phyloP scores from a whole-genome alignment of 2,888 invertebrate species.

The Synergus umbraculus region DNA sequence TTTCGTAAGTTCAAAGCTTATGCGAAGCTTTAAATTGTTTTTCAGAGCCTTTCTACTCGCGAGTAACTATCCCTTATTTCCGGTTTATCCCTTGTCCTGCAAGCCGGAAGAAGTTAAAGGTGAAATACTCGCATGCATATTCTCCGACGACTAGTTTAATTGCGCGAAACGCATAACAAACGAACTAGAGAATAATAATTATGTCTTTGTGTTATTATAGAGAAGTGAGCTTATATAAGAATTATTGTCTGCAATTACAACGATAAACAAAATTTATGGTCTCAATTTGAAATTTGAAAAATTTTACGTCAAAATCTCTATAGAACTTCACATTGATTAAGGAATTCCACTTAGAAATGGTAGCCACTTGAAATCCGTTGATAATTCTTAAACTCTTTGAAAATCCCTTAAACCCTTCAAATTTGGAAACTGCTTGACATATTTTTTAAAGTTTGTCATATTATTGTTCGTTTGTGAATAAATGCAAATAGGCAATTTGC shows the following conservation, averaged over 20 bases:
- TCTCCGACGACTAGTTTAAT: conserved; percentile 5
- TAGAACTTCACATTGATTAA: too few relatives aligned
- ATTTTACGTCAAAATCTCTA: too few relatives aligned
- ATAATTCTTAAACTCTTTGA: too few relatives aligned
- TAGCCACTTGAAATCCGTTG: too few relatives aligned
- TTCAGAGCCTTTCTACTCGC: conserved; percentile 35
- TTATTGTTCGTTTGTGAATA: not conserved
- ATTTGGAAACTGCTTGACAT: too few relatives aligned
- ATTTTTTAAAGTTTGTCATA: too few relatives aligned
- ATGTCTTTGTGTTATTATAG: not conserved
- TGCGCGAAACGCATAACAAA: not conserved
- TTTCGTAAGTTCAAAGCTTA: conserved; percentile 57
- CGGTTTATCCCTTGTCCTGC: conserved; percentile 42
- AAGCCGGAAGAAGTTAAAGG: not conserved
- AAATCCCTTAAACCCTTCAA: too few relatives aligned
- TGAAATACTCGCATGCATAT: not conserved
- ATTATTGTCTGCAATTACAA: not conserved
- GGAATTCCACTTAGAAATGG: too few relatives aligned
- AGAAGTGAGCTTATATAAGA: not conserved
- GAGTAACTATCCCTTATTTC: not conserved
- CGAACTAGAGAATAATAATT: not conserved
- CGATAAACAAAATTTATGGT: not conserved
- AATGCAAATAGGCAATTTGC: not conserved
- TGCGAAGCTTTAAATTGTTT: conserved; percentile 59
- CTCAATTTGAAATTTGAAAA: not conserved